Conservation (phyloP, 2,113 vertebrate genomes). For the Mesoclemmys tuberculata region DNA sequence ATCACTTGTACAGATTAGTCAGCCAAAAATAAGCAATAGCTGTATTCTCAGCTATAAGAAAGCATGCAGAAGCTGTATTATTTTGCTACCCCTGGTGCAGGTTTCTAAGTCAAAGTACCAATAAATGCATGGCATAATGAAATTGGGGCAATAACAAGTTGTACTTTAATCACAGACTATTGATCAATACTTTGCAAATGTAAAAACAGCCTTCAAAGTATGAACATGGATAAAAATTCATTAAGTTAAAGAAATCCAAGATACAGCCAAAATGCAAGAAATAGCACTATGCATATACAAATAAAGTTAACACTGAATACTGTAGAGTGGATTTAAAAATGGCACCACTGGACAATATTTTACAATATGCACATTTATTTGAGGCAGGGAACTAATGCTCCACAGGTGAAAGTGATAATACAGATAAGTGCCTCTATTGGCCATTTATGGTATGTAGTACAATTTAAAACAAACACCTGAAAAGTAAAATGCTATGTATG, state of each 20-base stretch:
- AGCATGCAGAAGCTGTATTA: slow-evolving; percentile 60
- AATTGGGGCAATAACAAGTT: slow-evolving; percentile 23
- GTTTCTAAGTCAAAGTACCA: slow-evolving; percentile 42
- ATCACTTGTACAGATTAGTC: slow-evolving; percentile 66
- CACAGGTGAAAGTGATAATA: slow-evolving; percentile 62
- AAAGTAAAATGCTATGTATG: slow-evolving; percentile 58
- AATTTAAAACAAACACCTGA: slow-evolving; percentile 66
- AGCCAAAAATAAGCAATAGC: slow-evolving; percentile 68
- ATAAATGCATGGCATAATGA: slow-evolving; percentile 36
- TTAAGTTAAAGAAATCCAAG: slow-evolving; percentile 55
- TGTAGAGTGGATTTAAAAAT: slow-evolving; percentile 66
- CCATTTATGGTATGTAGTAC: slow-evolving; percentile 51
- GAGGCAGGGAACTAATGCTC: slow-evolving; percentile 66
- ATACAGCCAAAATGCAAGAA: slow-evolving; percentile 57
- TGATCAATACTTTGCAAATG: slow-evolving; percentile 57
- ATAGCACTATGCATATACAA: slow-evolving; percentile 65
- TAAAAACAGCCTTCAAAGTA: slow-evolving; percentile 54
- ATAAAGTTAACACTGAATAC: slow-evolving; percentile 57
- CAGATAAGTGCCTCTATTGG: slow-evolving; percentile 60
- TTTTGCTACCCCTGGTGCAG: slow-evolving; percentile 40
- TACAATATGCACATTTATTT: slow-evolving; percentile 79
- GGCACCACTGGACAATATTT: slow-evolving; percentile 66
- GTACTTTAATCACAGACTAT: slow-evolving; percentile 64
- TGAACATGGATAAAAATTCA: slow-evolving; percentile 59
- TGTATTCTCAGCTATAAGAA: slow-evolving; percentile 49